Base-by-base conservation (phyloP, 2,113 vertebrate species). In the Nibea albiflora region DNA sequence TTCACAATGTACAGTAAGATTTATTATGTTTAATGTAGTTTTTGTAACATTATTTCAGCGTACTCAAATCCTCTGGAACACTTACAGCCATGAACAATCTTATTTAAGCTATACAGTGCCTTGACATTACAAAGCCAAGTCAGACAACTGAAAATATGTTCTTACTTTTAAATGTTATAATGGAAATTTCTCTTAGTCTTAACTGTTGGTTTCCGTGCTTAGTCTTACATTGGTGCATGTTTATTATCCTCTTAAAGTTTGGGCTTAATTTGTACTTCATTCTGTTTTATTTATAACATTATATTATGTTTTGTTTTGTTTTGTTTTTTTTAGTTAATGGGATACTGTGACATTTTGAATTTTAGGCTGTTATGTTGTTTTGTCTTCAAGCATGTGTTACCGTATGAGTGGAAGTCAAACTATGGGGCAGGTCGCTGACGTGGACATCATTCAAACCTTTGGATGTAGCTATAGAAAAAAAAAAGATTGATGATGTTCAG, bases 21-120 rank as follows among this genome's bases (percentile, higher is more conserved):
- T 81, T 85, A 78, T 83, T 67, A 78, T 85, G 72, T 81, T 85
- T 80, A 49, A 81, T 83, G 80, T 85, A 62, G 64, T 81, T 76
- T 73, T 73, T 71, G 26, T 87, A 82, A 89, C 78, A 78, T 88
- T 65, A 75, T 83, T 85, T 76, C 79, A 80, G 77, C 42, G 44
- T 54, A 75, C n/a, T 84, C 42, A 39, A 82, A 76, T 53, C 81
- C 67, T 76, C 67, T 91, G 85, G 87, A 92, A 87, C 91, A 90
- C 90, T 92, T 87, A 85, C 87, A 92, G 85, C 91, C 84, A 87
- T 91, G 90, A 92, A 91, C 88, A 90, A 91, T 85, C 65, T 61
- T 85, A 90, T 89, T 92, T 92, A 90, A 93, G 89, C 89, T 92
- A 85, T 44, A 87, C 76, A 73, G 91, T 92, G 93, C 92, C 92